Base-by-base conservation (phyloP, 1,140 invertebrate species). In the Bombus affinis region DNA sequence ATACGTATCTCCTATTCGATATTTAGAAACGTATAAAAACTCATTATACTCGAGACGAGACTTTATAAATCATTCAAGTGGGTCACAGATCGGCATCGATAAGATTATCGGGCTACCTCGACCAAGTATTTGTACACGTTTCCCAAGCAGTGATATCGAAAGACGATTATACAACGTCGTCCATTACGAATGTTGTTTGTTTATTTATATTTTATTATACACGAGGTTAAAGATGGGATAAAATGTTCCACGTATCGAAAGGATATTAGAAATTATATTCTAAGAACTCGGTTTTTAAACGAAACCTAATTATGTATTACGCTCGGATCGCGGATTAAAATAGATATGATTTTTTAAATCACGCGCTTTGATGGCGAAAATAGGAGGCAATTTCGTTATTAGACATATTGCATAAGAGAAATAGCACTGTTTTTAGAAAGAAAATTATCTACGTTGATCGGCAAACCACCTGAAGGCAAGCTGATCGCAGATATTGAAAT, bases 401-500 rank as follows among this genome's bases (percentile, higher is more conserved):
- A 57, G 6, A 57, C 5, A 53, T 53, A 53, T 84, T 79, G 82
- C 82, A 6, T 32, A 79, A 83, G 74, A 18, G 82, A 83, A 44
- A 79, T 32, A 71, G 42, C 66, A 42, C 39, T 44, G 37, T 79
- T 84, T 71, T 35, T 53, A 53, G 47, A 47, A 22, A 72, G 75
- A 79, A 79, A 84, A 79, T 32, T 71, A 44, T 70, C 66, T 2
- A 8, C 22, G 42, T 1, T 9, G 65, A 66, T 70, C 74, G 74
- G 25, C 32, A 42, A 59, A 47, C 37, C 53, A 75, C 35, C 42
- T 8, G 75, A 71, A 44, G 65, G 75, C 82, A 25, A n/a, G 39
- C 53, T 79, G 79, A 84, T 84, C 39, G 66, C 82, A 62, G 18
- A 13, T 37, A 84, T 47, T 35, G 77, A 85, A 85, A 81, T 85